Evolutionary conservation across 2,113 vertebrate genomes (phyloP), one percentile per base, ranked within the genome.

Genomic region (Tragelaphus imberbis): DNA sequence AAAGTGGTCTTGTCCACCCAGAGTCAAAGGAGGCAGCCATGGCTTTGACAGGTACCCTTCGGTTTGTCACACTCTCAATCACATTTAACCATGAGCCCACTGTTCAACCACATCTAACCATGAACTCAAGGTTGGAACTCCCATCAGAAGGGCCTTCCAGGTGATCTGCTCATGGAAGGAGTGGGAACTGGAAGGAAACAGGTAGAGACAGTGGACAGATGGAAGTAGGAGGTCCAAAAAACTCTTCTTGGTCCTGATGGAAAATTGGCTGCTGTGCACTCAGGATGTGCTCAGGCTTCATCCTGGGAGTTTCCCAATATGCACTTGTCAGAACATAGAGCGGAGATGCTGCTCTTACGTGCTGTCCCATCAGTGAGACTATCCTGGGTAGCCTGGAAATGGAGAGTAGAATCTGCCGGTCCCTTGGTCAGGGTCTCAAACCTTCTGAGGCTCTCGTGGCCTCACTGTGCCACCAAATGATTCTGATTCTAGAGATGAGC

Each of bases 261-360:
- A 11, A 75, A 56, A 17, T 12, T 14, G 21, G 75, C 28, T 27
- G 4, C 4, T 5, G 30, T 5, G 17, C 49, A 65, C 19, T n/a
- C 17, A 10, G 2, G 6, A 2, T 15, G 5, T 14, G 1, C 1
- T 1, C 15, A 16, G 3, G 9, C 47, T 55, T 58, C 4, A 44
- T 40, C 51, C 25, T 10, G 16, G 49, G 19, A 55, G 9, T 65
- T 40, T 59, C 49, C 61, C 58, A 47, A 21, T 15, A 27, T 7
- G 12, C 21, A 13, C 7, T 30, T 28, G 27, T 44, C 65, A 7
- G 16, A 40, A 61, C n/a, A 81, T 11, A 5, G 3, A 28, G 2
- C 3, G 58, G 13, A 33, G 17, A 84, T 8, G 12, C 13, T 7
- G 23, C 65, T 80, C 11, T 49, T 19, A 10, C 10, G 15, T 19